A percentile compares a stretch with the other conserved stretches of the same genome.
phyloP scores from a whole-genome alignment of 2,113 vertebrate genomes.

The Muntiacus reevesi region DNA sequence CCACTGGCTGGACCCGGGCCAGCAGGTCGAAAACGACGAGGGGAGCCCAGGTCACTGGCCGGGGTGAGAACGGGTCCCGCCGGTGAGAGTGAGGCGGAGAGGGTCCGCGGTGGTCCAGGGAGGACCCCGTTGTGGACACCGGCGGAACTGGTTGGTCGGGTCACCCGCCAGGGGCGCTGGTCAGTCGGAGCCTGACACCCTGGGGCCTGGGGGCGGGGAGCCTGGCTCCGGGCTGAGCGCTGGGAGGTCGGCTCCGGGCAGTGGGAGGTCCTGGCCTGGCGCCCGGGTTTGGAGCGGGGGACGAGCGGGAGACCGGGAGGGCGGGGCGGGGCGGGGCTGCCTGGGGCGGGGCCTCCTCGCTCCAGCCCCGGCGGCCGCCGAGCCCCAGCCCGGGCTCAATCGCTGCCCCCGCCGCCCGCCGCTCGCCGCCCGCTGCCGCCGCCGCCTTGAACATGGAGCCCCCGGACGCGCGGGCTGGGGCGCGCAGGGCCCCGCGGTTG shows the following conservation, averaged over 20 bases:
- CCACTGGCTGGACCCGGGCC: neutral
- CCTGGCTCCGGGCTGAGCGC: neutral
- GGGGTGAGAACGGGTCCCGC: neutral
- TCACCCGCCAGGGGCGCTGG: neutral
- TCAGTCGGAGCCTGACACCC: neutral
- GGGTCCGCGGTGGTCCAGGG: neutral
- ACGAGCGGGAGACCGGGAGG: neutral
- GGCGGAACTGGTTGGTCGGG: neutral
- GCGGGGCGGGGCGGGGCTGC: neutral
- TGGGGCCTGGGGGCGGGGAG: neutral
- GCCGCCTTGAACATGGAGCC: conserved; percentile 52
- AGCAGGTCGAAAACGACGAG: neutral
- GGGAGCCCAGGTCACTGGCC: neutral
- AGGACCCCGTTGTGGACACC: neutral
- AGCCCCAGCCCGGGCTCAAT: neutral
- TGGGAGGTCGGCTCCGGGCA: conserved; percentile 49
- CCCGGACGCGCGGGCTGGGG: neutral
- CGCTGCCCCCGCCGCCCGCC: neutral
- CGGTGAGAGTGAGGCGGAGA: neutral
- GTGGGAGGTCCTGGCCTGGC: conserved; percentile 67
- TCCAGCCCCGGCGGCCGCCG: neutral
- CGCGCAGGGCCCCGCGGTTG: neutral
- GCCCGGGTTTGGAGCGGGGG: neutral
- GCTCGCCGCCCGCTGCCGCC: neutral
- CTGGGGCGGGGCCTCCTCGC: conserved; percentile 39